Conservation (phyloP, 2,888 invertebrate genomes). For the Parascotia fuliginaria region DNA sequence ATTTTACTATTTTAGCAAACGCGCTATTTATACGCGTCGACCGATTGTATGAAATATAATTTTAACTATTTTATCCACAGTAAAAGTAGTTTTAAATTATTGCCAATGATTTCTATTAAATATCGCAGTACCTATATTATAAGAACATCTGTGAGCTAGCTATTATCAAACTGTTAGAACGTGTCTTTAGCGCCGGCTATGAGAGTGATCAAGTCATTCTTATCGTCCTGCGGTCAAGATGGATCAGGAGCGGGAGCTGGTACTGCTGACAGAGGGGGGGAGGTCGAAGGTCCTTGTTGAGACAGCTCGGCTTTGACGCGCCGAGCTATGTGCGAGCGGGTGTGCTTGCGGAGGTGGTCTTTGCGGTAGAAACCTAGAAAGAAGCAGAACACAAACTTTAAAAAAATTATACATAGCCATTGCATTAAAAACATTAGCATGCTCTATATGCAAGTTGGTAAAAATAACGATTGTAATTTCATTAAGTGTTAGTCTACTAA, state of each 20-base stretch:
- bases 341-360: conserved; percentile 94
- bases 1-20: too few relatives aligned
- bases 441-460: too few relatives aligned
- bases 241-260: conserved; percentile 62
- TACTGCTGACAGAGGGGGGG: conserved; percentile 48
- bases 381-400: not conserved
- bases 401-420: too few relatives aligned
- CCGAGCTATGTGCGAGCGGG: conserved; percentile 93
- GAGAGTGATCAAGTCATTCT: conserved; percentile 71
- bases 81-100: too few relatives aligned
- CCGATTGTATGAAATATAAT: too few relatives aligned
- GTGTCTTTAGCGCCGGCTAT: conserved; percentile 74
- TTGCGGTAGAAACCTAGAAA: conserved; percentile 92
- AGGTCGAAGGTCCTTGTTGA: conserved; percentile 84
- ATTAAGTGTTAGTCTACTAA: too few relatives aligned
- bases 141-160: not conserved
- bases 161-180: conserved; percentile 51
- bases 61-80: too few relatives aligned
- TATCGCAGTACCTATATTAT: too few relatives aligned
- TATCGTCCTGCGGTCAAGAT: conserved; percentile 79
- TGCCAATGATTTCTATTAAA: too few relatives aligned
- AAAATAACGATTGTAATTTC: too few relatives aligned
- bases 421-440: too few relatives aligned
- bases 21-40: too few relatives aligned
- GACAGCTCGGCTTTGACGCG: conserved; percentile 94